Evolutionary conservation across 1,140 invertebrate genomes (phyloP).

Genomic region (Trichonephila clavipes): DNA sequence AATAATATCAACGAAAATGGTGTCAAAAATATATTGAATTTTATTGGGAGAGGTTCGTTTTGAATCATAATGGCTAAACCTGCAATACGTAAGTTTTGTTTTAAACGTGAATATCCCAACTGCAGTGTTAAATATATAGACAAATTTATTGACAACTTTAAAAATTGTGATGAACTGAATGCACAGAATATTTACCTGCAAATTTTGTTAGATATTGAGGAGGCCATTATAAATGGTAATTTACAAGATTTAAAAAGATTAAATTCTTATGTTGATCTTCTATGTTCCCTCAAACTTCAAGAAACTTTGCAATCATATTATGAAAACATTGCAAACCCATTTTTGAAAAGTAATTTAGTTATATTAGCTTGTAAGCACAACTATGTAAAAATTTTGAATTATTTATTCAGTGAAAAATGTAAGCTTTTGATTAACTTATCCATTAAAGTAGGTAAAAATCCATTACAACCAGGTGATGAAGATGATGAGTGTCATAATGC

Average conservation of each 20-base stretch:
- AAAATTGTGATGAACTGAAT: not conserved
- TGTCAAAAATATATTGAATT: too few relatives aligned
- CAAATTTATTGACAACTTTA: not conserved
- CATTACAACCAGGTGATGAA: not conserved
- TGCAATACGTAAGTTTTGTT: not conserved
- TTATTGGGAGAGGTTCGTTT: too few relatives aligned
- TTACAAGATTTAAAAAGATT: not conserved
- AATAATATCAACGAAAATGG: too few relatives aligned
- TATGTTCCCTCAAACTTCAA: not conserved
- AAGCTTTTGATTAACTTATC: not conserved
- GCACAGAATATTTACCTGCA: not conserved
- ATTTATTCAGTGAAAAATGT: not conserved
- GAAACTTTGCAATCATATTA: not conserved
- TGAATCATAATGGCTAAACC: not conserved
- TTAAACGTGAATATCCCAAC: not conserved
- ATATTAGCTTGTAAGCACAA: not conserved
- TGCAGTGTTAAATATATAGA: not conserved
- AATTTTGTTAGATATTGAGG: not conserved
- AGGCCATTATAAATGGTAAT: not conserved
- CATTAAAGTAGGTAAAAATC: not conserved
- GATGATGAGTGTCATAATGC: slow-evolving; percentile 60
- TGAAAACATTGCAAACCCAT: not conserved
- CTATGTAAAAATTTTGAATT: not conserved
- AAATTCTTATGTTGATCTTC: not conserved
- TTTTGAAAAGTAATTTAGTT: not conserved